phyloP scores from a whole-genome alignment of 2,113 vertebrate species.

The Collichthys lucidus region DNA sequence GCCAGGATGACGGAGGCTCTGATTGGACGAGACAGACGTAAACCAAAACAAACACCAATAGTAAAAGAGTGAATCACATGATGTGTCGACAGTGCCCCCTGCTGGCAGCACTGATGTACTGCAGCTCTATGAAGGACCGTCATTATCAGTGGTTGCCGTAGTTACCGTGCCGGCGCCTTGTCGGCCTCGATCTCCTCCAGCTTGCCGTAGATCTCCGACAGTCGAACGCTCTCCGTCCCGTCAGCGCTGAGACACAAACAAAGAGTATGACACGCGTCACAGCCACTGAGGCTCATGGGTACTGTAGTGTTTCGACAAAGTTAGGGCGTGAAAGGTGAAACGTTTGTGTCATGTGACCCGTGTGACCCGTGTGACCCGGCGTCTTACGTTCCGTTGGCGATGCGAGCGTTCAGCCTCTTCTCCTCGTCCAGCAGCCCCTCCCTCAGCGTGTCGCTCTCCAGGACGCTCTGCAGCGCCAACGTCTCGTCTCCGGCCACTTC shows the following conservation, averaged over 20 bases:
- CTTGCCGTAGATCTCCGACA: constrained; percentile 92
- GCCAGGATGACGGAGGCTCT: constrained; percentile 97
- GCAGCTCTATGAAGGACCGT: too few species aligned
- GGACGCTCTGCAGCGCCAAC: constrained; percentile 91
- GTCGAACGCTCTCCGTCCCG: constrained; percentile 87
- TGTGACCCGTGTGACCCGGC: neutral
- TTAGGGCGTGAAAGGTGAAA: neutral
- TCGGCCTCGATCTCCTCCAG: constrained; percentile 98
- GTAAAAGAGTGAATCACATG: neutral
- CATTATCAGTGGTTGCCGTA: neutral
- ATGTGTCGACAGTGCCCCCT: neutral
- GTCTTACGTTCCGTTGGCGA: constrained; percentile 90
- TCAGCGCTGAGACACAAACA: constrained; percentile 83
- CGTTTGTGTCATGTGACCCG: neutral
- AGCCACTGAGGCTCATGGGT: neutral
- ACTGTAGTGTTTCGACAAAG: neutral
- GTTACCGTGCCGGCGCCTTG: constrained; percentile 96
- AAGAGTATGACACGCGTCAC: neutral
- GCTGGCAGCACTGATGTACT: neutral
- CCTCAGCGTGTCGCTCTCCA: constrained; percentile 90
- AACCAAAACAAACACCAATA: neutral
- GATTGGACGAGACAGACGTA: constrained; percentile 55
- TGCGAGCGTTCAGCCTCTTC: constrained; percentile 85
- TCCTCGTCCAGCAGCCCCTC: constrained; percentile 90
- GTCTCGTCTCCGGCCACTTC: constrained; percentile 96